Evolutionary conservation across 1,140 invertebrate genomes (phyloP).

Genomic region (Drosophila lini): DNA sequence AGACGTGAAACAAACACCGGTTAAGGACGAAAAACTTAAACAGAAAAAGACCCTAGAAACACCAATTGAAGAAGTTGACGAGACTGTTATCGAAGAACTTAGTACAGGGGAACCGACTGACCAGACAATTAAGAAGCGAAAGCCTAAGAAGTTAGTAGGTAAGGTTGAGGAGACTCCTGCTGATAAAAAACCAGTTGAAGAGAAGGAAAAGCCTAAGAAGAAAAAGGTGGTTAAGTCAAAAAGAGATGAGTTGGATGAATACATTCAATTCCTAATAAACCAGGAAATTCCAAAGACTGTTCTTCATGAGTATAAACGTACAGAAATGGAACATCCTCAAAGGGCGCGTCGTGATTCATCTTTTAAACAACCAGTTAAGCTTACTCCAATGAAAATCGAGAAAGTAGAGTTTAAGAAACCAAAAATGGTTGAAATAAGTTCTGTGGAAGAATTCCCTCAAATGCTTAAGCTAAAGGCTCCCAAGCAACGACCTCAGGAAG

Average conservation of each 20-base stretch:
- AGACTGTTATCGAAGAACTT: slow-evolving; percentile 49
- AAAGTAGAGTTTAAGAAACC: slow-evolving; percentile 68
- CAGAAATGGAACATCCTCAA: slow-evolving; percentile 72
- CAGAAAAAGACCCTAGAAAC: slow-evolving; percentile 63
- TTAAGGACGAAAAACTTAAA: slow-evolving; percentile 68
- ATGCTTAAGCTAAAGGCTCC: slow-evolving; percentile 81
- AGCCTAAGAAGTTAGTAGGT: slow-evolving; percentile 56
- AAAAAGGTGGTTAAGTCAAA: slow-evolving; percentile 72
- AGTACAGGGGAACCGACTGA: slow-evolving; percentile 58
- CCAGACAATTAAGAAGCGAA: slow-evolving; percentile 63
- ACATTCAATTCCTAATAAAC: slow-evolving; percentile 81
- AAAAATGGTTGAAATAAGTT: slow-evolving; percentile 72
- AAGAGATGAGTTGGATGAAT: slow-evolving; percentile 80
- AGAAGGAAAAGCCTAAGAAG: slow-evolving; percentile 70
- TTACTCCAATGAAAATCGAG: slow-evolving; percentile 78
- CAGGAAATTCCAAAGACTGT: slow-evolving; percentile 84
- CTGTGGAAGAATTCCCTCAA: slow-evolving; percentile 74
- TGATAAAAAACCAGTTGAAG: slow-evolving; percentile 32
- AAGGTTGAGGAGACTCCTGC: slow-evolving; percentile 54
- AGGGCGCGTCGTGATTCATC: slow-evolving; percentile 73
- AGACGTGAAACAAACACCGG: slow-evolving; percentile 81
- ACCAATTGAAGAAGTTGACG: slow-evolving; percentile 61
- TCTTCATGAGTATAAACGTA: slow-evolving; percentile 73
- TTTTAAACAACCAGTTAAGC: slow-evolving; percentile 69
- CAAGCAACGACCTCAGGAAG: slow-evolving; percentile 83